phyloP scores from a whole-genome alignment of 2,113 vertebrate genomes.

The Ophiodon elongatus region DNA sequence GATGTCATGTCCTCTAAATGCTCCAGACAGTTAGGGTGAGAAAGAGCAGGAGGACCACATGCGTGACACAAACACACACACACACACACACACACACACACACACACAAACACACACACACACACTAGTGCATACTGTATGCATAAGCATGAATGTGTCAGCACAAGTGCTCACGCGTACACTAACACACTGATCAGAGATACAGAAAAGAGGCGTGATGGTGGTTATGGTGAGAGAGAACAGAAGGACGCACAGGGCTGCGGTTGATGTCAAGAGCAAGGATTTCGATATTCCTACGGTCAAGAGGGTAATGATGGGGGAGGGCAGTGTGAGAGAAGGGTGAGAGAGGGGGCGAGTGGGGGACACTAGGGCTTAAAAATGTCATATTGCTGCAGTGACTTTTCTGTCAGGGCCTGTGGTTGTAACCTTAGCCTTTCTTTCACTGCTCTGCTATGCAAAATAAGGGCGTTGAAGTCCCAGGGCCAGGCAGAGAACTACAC shows the following conservation, averaged over 20 bases:
- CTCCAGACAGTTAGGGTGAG: slow-evolving; percentile 65
- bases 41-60: slow-evolving; percentile 45
- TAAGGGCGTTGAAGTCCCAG: slow-evolving; percentile 60
- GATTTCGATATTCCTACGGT: slow-evolving; percentile 52
- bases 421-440: slow-evolving; percentile 73
- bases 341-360: slow-evolving; percentile 43
- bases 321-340: slow-evolving; percentile 45
- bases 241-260: slow-evolving; percentile 30
- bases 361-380: slow-evolving; percentile 68
- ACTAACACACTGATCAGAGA: slow-evolving; percentile 24
- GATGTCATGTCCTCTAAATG: slow-evolving; percentile 71
- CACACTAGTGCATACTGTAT: not conserved
- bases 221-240: slow-evolving; percentile 29
- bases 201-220: slow-evolving; percentile 26
- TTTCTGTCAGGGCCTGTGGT: slow-evolving; percentile 74
- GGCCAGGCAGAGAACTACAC: slow-evolving; percentile 36
- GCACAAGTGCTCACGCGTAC: not conserved
- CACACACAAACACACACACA: slow-evolving; percentile 11
- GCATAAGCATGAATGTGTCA: slow-evolving; percentile 12
- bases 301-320: slow-evolving; percentile 65
- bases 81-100: slow-evolving; percentile 14
- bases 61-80: slow-evolving; percentile 23
- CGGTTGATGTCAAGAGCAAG: slow-evolving; percentile 39
- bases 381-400: slow-evolving; percentile 66
- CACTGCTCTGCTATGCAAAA: slow-evolving; percentile 69